Evolutionary conservation across 2,888 invertebrate genomes (phyloP).

Genomic region (Tyria jacobaeae): DNA sequence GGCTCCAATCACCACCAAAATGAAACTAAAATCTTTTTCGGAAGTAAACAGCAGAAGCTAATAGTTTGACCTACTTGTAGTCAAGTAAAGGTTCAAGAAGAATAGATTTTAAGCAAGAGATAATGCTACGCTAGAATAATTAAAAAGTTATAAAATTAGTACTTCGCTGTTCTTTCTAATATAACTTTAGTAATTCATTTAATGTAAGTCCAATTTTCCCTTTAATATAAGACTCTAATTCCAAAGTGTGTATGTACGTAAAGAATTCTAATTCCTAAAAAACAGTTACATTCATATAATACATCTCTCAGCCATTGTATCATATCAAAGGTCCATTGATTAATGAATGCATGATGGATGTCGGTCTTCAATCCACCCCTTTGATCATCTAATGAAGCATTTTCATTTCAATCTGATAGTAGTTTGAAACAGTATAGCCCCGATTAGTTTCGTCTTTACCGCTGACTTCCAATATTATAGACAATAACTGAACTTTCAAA

Average conservation of each 20-base stretch:
- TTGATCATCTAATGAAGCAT: conserved; percentile 21
- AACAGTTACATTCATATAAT: neutral
- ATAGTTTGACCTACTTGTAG: neutral
- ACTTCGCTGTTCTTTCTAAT: neutral
- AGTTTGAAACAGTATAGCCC: neutral
- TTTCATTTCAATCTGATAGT: neutral
- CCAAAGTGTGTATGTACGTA: no score
- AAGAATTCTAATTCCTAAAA: neutral
- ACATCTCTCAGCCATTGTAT: neutral
- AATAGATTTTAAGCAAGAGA: neutral
- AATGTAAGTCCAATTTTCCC: neutral
- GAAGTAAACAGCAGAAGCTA: neutral
- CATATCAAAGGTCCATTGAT: conserved; percentile 1
- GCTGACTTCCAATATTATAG: no score
- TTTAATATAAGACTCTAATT: neutral
- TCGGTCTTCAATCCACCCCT: conserved; percentile 4
- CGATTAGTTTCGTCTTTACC: neutral
- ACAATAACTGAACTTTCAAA: no score
- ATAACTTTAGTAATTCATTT: neutral
- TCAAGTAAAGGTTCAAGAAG: no score
- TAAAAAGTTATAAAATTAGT: conserved; percentile 2
- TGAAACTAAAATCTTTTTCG: neutral
- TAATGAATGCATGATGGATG: conserved; percentile 4
- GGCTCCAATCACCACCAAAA: neutral
- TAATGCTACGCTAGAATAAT: neutral